Evolutionary conservation across 2,888 invertebrate genomes (phyloP), one percentile per base, ranked within the genome.

Genomic region (Ischnus inquisitorius): DNA sequence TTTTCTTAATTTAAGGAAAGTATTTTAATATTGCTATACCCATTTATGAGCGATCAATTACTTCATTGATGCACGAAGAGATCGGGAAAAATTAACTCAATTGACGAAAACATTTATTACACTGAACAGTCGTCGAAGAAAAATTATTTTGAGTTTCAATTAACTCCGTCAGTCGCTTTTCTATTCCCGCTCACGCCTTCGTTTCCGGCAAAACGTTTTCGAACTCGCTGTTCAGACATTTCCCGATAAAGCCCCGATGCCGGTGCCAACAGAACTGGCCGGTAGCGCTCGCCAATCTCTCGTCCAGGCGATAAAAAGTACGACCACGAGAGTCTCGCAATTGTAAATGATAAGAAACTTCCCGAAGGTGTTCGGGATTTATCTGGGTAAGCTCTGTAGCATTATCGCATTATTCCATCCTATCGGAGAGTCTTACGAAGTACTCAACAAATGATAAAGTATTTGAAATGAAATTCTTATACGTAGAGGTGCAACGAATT

Each of bases 191-290:
- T 12, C 10, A 1, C 34, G 34, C 34, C 8, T 41, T n/a, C 19
- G n/a, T 25, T 46, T 28, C 46, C 39, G 16, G 4, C 6, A 28
- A 41, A 51, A 67, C 22, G 34, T 12, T 54, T 68, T 68, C 28
- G 12, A 68, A 68, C 46, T 77, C 10, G 5, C 51, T 60, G 57
- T 60, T 10, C 46, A 25, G 41, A 48, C 64, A 65, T 69, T 71
- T 22, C 6, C 6, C 75, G 71, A 79, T 68, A 65, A 74, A 22
- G 62, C 43, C 51, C 60, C 60, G 85, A 85, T 74, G 74, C 65
- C 68, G 83, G 83, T 77, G 83, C 85, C 85, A 80, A 83, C 83
- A 80, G 72, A 68, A 75, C 67, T 60, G 62, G 28, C 60, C 62
- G 51, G 14, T 72, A 43, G 60, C 43, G 39, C 54, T 54, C 57